Base-by-base conservation (phyloP, 2,888 invertebrate genomes). In the Anthophora plumipes region DNA sequence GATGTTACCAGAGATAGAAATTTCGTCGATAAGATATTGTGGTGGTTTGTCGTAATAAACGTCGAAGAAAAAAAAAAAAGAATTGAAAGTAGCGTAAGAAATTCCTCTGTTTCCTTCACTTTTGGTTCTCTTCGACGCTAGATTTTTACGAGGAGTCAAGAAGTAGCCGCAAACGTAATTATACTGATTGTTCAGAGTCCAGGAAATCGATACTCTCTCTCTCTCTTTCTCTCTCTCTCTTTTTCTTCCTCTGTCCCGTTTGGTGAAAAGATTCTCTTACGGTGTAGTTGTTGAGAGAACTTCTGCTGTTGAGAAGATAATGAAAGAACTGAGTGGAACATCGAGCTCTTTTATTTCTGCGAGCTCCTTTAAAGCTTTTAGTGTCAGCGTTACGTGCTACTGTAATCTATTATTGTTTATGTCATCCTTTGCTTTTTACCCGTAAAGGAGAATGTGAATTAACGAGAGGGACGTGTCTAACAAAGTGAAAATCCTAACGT, bases 101-200 rank as follows among this genome's bases (percentile, higher is more conserved):
- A 25, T 50, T 7, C n/a, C 48, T 20, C 8, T 31, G 2, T 31
- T 4, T 31, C 31, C 48, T 6, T 2, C 54, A 6, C 54, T 54
- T 5, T 55, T 64, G 37, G 14, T 31, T 17, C 7, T 17, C 37
- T 52, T 41, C 22, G 14, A 3, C 8, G 3, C 43, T 11, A n/a
- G 55, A 61, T 52, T 52, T 43, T 37, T 0, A 63, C 43, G 25
- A 63, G 63, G 31, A 43, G 63, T 54, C 54, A 12, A 41, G 25
- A 70, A 41, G 52, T 61, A 61, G 20, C 63, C 43, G 31, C 20
- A 43, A 63, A 71, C 25, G 63, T 54, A 63, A 71, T 71, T 71
- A 43, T 63, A 61, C 71, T 31, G 63, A 71, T 43, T 71, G 71
- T 63, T 54, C 54, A 43, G n/a, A 61, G 25, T 31, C 20, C n/a